Conservation (phyloP, 1,140 invertebrate species). For the Nylanderia fulva region DNA sequence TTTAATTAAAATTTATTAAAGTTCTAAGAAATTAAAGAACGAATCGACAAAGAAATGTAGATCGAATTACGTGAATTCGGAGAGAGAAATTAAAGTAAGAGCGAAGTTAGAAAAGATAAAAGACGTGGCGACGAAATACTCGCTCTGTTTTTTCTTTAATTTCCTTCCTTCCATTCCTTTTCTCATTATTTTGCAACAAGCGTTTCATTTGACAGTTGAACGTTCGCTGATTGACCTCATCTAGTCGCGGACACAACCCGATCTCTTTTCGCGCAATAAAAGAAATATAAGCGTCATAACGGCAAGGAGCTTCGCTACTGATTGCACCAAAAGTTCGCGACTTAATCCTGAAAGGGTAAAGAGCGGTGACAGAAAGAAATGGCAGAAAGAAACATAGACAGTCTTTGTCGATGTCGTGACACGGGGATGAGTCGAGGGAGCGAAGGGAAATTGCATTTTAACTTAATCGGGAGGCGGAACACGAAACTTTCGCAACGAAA, state of each 20-base stretch:
- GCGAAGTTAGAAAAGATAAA: neutral
- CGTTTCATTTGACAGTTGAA: conserved; percentile 63
- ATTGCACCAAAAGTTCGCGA: conserved; percentile 61
- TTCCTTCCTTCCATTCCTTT: neutral
- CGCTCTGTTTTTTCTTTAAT: neutral
- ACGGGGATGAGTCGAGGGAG: neutral
- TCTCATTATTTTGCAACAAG: conserved; percentile 32
- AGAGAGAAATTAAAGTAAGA: too few relatives aligned
- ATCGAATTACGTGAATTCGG: too few relatives aligned
- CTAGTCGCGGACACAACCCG: conserved; percentile 57
- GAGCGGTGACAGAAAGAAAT: conserved; percentile 45
- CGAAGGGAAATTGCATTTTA: conserved; percentile 71
- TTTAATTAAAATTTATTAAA: conserved; percentile 10
- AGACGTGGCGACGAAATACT: neutral
- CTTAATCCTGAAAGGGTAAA: conserved; percentile 38
- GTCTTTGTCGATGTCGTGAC: conserved; percentile 24
- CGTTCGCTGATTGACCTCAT: conserved; percentile 68
- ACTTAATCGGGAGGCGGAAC: conserved; percentile 73
- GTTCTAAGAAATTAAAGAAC: neutral
- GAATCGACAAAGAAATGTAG: neutral
- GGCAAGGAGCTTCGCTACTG: conserved; percentile 55
- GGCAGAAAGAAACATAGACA: conserved; percentile 19
- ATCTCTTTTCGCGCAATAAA: conserved; percentile 64
- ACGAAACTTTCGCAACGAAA: conserved; percentile 70
- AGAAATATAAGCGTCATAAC: conserved; percentile 71